These are phyloP conservation scores for Neotoxoptera formosana DNA, from an alignment of 1,140 invertebrate genomes.

Conservation along the genomic window DNA sequence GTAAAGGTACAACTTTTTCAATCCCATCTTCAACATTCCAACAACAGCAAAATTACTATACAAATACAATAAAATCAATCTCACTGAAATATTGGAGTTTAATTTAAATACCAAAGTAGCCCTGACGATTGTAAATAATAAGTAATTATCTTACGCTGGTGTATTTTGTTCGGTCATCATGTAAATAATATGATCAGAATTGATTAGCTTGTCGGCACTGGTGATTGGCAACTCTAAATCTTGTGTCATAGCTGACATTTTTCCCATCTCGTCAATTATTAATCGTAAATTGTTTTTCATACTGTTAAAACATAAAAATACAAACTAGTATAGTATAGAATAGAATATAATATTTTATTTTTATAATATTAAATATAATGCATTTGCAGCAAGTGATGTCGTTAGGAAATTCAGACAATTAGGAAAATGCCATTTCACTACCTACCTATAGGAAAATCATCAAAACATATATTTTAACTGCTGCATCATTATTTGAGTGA, in stretches of 20 bases:
- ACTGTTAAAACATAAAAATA: neutral
- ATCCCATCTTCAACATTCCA: conserved; percentile 84
- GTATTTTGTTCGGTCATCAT: conserved; percentile 65
- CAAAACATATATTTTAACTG: too few species aligned
- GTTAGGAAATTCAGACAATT: neutral
- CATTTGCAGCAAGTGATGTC: neutral
- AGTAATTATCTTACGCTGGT: neutral
- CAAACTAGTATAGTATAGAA: neutral
- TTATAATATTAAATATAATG: neutral
- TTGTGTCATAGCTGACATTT: conserved; percentile 76
- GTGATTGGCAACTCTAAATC: conserved; percentile 75
- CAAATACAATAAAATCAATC: neutral
- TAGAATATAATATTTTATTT: too few species aligned
- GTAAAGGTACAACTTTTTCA: conserved; percentile 84
- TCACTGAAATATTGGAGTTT: neutral
- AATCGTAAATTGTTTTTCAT: conserved; percentile 59
- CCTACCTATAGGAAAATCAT: too few species aligned
- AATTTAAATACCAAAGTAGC: neutral
- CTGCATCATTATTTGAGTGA: too few species aligned
- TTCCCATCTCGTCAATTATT: conserved; percentile 74
- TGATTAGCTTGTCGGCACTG: conserved; percentile 71
- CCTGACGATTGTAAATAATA: neutral
- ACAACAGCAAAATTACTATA: conserved; percentile 67
- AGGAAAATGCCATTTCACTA: neutral
- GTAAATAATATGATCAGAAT: conserved; percentile 75